Base-by-base conservation (phyloP, 2,797 vertebrate genomes). In the Chaetophractus vellerosus region DNA sequence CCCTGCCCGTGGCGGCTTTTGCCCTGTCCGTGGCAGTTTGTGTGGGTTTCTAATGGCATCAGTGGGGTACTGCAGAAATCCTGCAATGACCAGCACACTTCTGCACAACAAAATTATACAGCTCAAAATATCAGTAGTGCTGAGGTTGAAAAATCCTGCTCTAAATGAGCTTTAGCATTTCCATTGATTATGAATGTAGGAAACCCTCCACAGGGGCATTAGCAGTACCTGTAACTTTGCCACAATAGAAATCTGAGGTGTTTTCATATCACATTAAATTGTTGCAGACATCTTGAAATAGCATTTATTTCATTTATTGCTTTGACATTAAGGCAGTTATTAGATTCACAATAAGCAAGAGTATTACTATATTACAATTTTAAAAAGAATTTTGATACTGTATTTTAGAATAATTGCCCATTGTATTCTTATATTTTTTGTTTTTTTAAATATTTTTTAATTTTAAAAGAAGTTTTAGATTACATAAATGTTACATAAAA, bases 141-240 rank as follows among this genome's bases (percentile, higher is more conserved):
- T 24, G 55, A 87, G 11, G 36, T 57, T 76, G 76, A 93, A 36
- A 88, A 69, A 71, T 48, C 24, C 16, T 87, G 11, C 52, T 38
- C 64, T 76, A 93, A 86, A 10, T 68, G 45, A 57, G 63, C 57
- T 90, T 90, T 82, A 87, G 28, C 45, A 76, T 93, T 93, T 90
- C 45, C 69, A 90, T 82, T 93, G 16, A 64, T 91, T 90, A 81
- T 76, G 38, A 82, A 69, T 86, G 28, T 84, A 86, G 69, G 52
- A 76, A 93, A 61, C 26, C 26, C 23, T 75, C 75, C 36, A 76
- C 38, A 45, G 8, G 21, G 75, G 4, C 86, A 38, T 59, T 80
- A 94, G 4, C 16, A 63, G 38, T 90, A 38, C 61, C 26, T 76
- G 15, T 93, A 82, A 76, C 52, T 95, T 87, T 87, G 41, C 75